Base-by-base conservation (phyloP, 2,888 invertebrate species). In the Eupithecia inturbata region DNA sequence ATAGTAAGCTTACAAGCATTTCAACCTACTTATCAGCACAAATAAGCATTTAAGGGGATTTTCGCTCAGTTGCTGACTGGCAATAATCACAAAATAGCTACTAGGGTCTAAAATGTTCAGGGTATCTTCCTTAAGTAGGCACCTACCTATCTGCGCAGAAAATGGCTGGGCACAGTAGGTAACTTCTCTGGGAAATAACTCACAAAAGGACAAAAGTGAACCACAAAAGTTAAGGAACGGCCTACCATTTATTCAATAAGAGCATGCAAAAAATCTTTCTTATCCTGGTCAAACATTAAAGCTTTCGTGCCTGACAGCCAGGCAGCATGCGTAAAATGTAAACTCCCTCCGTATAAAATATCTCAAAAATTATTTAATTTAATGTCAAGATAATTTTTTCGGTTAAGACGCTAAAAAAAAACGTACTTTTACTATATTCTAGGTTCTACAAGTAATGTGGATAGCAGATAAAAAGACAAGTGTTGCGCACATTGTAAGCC, bases 1-100 rank as follows among this genome's bases (percentile, higher is more conserved):
- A 91, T 90, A 85, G 87, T 87, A 63, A 72, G 71, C 67, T 84
- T 83, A 83, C 84, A 83, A 83, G 84, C 86, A 64, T 36, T 33
- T n/a, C 31, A 16, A 22, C 16, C 22, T 66, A 66, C 22, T 66
- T 36, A 66, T 66, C 22, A 22, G 39, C 66, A 36, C 26, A 12
- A 39, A 16, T 39, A 39, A 66, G 66, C 39, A 66, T 39, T 66
- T 9, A 49, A 4, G 19, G 19, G 16, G 41, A 41, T 41, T 41
- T 41, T 41, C 19, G 4, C 19, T 45, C 19, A 19, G 45, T 45
- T 49, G 49, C 22, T 22, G 22, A 53, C 22, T 22, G 22, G n/a
- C 49, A 49, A 19, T 49, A n/a, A 49, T 53, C 22, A 22, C 22
- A 22, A 22, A 49, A 49, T 10, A 12, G 53, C 9, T 22, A 12